Base-by-base conservation (phyloP, 2,888 invertebrate species). In the Hypomecis atomaria region DNA sequence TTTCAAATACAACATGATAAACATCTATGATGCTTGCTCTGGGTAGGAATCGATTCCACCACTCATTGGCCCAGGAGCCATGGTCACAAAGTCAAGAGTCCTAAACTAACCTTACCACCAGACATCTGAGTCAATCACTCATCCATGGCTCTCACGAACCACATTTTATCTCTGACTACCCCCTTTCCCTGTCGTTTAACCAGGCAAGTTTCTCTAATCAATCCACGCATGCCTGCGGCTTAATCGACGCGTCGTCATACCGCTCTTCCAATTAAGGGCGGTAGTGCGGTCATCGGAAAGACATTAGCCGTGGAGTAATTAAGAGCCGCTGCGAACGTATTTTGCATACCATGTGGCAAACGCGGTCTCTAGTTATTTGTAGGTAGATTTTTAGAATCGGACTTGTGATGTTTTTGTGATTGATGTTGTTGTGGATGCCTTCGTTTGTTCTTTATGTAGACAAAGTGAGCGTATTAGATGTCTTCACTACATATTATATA, bases 251-350 rank as follows among this genome's bases (percentile, higher is more conserved):
- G 59, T 48, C 59, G 59, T 54, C 69, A 68, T 69, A 61, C 69
- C 66, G 55, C 62, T 67, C 66, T 70, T 66, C 65, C 66, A 69
- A 72, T 71, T 72, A 71, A 69, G 71, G 69, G 52, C 36, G 52
- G 58, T 23, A 11, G 62, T 52, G 45, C 48, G 62, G 58, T 58
- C 59, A 64, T 64, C 59, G 59, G 64, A 59, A 59, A 59, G 49
- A 43, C 59, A 59, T 56, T 56, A 56, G 56, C 56, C n/a, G 47
- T 38, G 33, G 47, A 56, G 56, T 56, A 48, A 56, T 56, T 48
- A 40, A 56, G 56, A 23, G 38, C 38, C 10, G 47, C 40, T 37
- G 47, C 5, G 47, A 56, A 56, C 56, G 40, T 47, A 56, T 47
- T 56, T 56, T 56, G 55, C 58, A 54, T 57, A 47, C 66, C 69